Evolutionary conservation across 1,140 invertebrate genomes (phyloP).

Genomic region (Solen grandis): DNA sequence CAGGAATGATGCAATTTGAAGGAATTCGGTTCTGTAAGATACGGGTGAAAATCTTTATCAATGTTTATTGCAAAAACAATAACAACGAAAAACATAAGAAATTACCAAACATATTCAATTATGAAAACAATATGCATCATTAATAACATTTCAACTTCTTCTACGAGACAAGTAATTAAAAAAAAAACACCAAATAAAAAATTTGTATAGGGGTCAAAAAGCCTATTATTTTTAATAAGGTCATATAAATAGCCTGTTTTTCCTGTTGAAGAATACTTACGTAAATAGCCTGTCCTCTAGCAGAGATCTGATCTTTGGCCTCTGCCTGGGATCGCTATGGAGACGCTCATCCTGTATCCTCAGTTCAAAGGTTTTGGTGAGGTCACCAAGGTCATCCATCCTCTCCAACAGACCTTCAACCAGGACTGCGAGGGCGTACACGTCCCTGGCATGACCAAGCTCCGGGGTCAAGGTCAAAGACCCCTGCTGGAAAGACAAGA

Average conservation of each 20-base stretch:
- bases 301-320: constrained; percentile 67
- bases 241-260: no score
- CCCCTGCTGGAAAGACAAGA: constrained; percentile 76
- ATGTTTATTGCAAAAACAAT: no score
- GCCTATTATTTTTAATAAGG: no score
- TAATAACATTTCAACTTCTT: no score
- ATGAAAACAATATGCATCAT: no score
- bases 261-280: constrained; percentile 57
- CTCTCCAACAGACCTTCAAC: constrained; percentile 88
- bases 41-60: no score
- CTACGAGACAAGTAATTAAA: no score
- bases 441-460: constrained; percentile 85
- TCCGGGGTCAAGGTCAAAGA: constrained; percentile 71
- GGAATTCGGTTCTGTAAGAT: constrained; percentile 88
- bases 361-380: constrained; percentile 74
- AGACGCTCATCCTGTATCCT: constrained; percentile 73
- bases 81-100: no score
- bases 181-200: no score
- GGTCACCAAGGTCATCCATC: constrained; percentile 83
- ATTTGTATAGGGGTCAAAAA: no score
- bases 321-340: constrained; percentile 67
- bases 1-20: constrained; percentile 90
- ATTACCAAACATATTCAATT: no score
- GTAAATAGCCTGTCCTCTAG: constrained; percentile 74
- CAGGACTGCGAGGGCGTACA: constrained; percentile 90